Conservation (phyloP, 2,888 invertebrate genomes). For the Sycophila texana region DNA sequence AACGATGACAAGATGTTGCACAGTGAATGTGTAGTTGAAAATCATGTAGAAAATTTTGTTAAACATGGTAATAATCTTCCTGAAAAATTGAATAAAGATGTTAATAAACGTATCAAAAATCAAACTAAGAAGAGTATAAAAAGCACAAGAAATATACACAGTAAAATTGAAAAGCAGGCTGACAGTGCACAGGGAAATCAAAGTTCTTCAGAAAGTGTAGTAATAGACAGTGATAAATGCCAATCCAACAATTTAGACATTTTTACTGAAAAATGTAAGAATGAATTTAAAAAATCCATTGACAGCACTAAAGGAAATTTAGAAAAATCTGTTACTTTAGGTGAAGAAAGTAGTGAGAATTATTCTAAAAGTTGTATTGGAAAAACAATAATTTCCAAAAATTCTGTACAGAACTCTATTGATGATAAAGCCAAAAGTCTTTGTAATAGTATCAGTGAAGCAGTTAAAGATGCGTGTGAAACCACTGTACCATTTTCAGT, state of each 20-base stretch:
- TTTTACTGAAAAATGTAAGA: slow-evolving; percentile 23
- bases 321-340: not conserved
- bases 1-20: slow-evolving; percentile 8
- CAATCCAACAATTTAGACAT: slow-evolving; percentile 33
- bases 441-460: too few relatives aligned
- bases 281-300: slow-evolving; percentile 16
- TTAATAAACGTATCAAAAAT: slow-evolving; percentile 22
- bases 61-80: slow-evolving; percentile 11
- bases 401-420: too few relatives aligned
- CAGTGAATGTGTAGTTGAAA: slow-evolving; percentile 19
- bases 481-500: not conserved
- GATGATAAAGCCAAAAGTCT: too few relatives aligned
- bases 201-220: not conserved
- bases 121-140: slow-evolving; percentile 34
- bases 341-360: not conserved
- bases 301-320: slow-evolving; percentile 11
- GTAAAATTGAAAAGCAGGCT: slow-evolving; percentile 16
- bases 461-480: too few relatives aligned
- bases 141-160: slow-evolving; percentile 21
- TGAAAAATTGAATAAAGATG: slow-evolving; percentile 35
- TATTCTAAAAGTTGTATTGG: not conserved
- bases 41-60: slow-evolving; percentile 30
- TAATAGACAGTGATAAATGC: slow-evolving; percentile 23
- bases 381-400: too few relatives aligned
- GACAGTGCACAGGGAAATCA: slow-evolving; percentile 18